Base-by-base conservation (phyloP, 2,797 vertebrate species). In the Rallus crepitans region DNA sequence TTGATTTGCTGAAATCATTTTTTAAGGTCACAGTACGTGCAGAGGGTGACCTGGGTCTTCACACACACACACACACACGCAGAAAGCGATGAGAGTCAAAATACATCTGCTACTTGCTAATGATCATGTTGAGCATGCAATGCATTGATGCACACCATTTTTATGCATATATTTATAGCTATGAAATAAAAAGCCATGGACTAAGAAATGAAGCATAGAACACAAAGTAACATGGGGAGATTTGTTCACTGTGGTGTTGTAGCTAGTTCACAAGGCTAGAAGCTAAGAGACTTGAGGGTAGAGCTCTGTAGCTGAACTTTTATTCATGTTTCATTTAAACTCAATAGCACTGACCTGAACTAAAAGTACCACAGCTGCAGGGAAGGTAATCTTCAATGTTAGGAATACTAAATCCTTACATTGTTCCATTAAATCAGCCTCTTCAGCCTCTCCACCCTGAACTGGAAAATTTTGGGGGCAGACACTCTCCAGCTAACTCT, bases 1-100 rank as follows among this genome's bases (percentile, higher is more conserved):
- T 96, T 97, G 87, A 97, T 96, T 96, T 96, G 90, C 87, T 86
- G 76, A 97, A 97, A 86, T 17, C 63, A 91, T 88, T 91, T 95
- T 88, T 91, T 61, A 70, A 90, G 14, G 19, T 30, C 84, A 61
- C 69, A 55, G 31, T 13, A 53, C 40, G 61, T 20, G 66, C 66
- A 66, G 69, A 86, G 69, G 12, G 66, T 37, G 61, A 69, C 35
- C 27, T 7, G 48, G 63, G 52, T 8, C 9, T 63, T 80, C 40
- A 52, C 37, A n/a, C 53, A 42, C 30, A 39, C 11, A 33, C 4
- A 47, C 45, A 42, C 30, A 39, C 11, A 33, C 4, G 42, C 45
- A 37, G 37, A 53, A 3, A 47, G 42, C 12, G 35, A 48, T 59
- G 48, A 83, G 77, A 64, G 30, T 76, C 50, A 81, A 73, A 83